Evolutionary conservation across 2,888 invertebrate species (phyloP).

Genomic region (Callimorpha dominula): DNA sequence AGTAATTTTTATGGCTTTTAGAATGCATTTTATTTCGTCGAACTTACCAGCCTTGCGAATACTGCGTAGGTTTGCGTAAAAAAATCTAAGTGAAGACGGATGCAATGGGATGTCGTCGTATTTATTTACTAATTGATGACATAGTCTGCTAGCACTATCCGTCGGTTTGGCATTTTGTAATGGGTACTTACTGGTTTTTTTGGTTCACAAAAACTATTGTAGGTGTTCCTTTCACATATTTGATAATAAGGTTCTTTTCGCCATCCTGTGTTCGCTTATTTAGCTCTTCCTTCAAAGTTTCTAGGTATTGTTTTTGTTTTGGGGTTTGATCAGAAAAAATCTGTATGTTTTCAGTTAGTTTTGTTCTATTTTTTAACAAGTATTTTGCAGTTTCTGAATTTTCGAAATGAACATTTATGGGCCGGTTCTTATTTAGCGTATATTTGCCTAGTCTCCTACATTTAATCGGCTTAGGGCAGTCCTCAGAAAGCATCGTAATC

Average conservation of each 20-base stretch:
- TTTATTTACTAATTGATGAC: constrained; percentile 19
- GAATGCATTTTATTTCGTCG: constrained; percentile 38
- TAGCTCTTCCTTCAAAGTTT: constrained; percentile 39
- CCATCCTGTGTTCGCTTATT: constrained; percentile 35
- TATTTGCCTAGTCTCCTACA: constrained; percentile 45
- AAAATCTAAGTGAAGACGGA: too few relatives aligned
- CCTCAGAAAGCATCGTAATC: constrained; percentile 14
- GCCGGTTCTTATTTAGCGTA: constrained; percentile 31
- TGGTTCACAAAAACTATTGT: constrained; percentile 20
- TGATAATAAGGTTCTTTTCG: constrained; percentile 45
- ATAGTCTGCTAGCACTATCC: too few relatives aligned
- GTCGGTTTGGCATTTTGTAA: too few relatives aligned
- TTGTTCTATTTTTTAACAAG: constrained; percentile 35
- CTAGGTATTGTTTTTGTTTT: constrained; percentile 34
- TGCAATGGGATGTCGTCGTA: constrained; percentile 39
- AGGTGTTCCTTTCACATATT: constrained; percentile 50
- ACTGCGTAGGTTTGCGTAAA: constrained; percentile 35
- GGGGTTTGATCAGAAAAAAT: constrained; percentile 45
- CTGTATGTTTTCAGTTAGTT: constrained; percentile 18
- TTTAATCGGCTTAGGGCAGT: constrained; percentile 40
- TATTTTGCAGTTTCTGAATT: constrained; percentile 27
- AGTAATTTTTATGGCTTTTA: constrained; percentile 20
- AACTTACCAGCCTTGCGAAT: constrained; percentile 32
- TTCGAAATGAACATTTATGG: constrained; percentile 41
- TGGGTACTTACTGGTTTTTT: constrained; percentile 35